A percentile compares a stretch with the other conserved stretches of the same genome.
These are phyloP conservation scores for Ceryle rudis DNA, from an alignment of 2,797 vertebrate genomes.

Conservation along the genomic window DNA sequence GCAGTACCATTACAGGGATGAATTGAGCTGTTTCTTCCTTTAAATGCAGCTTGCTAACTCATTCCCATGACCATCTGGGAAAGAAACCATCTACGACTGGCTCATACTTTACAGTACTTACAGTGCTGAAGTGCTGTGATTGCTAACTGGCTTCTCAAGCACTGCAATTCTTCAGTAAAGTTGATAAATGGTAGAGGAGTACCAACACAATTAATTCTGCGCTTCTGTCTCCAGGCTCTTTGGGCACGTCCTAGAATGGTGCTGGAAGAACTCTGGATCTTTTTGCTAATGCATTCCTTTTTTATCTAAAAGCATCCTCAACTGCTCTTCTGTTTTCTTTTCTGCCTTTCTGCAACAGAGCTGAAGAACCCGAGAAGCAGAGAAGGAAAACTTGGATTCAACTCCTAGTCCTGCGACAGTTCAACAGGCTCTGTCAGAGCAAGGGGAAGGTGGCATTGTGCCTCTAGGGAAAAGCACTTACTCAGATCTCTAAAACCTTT, in stretches of 20 bases:
- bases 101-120: background rate
- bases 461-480: background rate
- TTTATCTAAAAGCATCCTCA: constrained; percentile 5
- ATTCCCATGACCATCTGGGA: constrained; percentile 43
- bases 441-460: background rate
- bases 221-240: background rate
- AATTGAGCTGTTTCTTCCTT: constrained; percentile 51
- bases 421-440: background rate
- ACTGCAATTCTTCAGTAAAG: background rate
- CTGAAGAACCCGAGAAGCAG: background rate
- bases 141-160: constrained; percentile 44
- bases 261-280: background rate
- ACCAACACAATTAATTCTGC: constrained; percentile 8
- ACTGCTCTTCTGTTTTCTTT: background rate
- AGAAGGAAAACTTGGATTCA: background rate
- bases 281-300: background rate
- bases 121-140: constrained; percentile 16
- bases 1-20: constrained; percentile 20
- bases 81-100: constrained; percentile 44
- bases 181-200: background rate
- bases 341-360: background rate
- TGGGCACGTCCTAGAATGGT: accelerated
- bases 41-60: constrained; percentile 30
- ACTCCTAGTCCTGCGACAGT: background rate
- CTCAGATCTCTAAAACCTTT: background rate